phyloP scores from a whole-genome alignment of 2,113 vertebrate species.

The Globicephala melas region DNA sequence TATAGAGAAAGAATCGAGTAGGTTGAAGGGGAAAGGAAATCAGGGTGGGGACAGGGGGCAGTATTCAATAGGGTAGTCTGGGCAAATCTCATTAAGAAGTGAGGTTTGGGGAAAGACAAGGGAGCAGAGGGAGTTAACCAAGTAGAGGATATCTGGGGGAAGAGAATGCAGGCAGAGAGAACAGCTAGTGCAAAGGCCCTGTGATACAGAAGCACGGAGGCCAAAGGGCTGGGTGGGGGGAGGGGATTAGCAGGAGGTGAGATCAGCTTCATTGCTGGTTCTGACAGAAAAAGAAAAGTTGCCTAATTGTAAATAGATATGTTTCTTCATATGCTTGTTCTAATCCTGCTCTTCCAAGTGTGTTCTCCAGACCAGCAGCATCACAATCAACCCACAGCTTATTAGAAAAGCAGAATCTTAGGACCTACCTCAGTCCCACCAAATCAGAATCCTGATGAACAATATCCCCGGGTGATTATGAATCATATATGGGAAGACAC shows the following conservation, averaged over 20 bases:
- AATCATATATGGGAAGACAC: neutral
- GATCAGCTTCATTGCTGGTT: neutral
- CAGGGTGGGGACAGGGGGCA: neutral
- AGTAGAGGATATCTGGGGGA: neutral
- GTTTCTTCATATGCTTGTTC: neutral
- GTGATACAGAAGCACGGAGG: neutral
- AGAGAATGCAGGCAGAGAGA: neutral
- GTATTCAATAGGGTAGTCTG: neutral
- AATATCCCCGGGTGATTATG: neutral
- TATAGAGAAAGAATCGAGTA: neutral
- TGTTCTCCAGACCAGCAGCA: neutral
- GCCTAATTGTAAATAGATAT: neutral
- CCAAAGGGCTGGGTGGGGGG: neutral
- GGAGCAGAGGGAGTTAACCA: neutral
- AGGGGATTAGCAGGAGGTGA: neutral
- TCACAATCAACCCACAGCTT: neutral
- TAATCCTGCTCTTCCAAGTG: neutral
- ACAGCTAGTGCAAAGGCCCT: neutral
- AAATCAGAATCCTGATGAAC: neutral
- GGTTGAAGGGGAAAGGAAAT: too few species aligned
- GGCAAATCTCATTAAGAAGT: neutral
- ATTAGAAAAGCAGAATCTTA: neutral
- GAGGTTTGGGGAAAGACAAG: neutral
- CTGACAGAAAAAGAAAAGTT: neutral
- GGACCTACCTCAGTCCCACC: neutral